Base-by-base conservation (phyloP, 2,888 invertebrate genomes). In the Sinodicranocentrus sp. region DNA sequence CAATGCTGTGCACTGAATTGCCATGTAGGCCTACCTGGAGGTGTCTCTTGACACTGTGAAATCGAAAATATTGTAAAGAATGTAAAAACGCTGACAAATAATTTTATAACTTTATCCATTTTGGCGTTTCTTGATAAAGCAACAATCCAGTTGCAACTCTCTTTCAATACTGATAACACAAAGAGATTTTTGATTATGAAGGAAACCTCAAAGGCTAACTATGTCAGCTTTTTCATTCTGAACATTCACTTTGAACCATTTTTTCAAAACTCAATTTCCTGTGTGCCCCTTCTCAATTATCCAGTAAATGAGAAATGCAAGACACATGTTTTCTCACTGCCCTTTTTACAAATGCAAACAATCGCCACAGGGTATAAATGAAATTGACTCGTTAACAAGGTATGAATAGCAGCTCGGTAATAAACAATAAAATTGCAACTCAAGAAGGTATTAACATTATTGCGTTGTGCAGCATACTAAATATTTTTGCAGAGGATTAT, bases 1-100 rank as follows among this genome's bases (percentile, higher is more conserved):
- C 82, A 82, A 75, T 82, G 82, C 43, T 82, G 82, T 15, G 73
- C 82, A 67, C 75, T 82, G 68, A 82, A 82, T 59, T 82, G 82
- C 82, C 82, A 82, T 3, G 73, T 82, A 0, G 82, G 82, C 33
- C 82, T 57, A 10, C 73, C 82, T 6, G 82, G 28, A 8, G 33
- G 33, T 33, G 33, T 6, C 33, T 48, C 79, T 17, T 43, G 25
- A 23, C 25, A 59, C 25, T 25, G 23, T 25, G 25, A 13, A 25
- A 52, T 1, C 19, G 1, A 19, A 1, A 19, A 8, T 8, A 1
- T 52, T 17, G 19, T 17, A 52, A 52, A 52, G 8, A 52, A 19
- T 19, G 52, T 52, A n/a, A n/a, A 52, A 17, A 52, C 17, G n/a
- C 8, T n/a, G 17, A n/a, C 52, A n/a, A 52, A 19, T 17, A 52